These are phyloP conservation scores for Saguinus imperator DNA, from an alignment of 2,113 vertebrate genomes.

Conservation along the genomic window DNA sequence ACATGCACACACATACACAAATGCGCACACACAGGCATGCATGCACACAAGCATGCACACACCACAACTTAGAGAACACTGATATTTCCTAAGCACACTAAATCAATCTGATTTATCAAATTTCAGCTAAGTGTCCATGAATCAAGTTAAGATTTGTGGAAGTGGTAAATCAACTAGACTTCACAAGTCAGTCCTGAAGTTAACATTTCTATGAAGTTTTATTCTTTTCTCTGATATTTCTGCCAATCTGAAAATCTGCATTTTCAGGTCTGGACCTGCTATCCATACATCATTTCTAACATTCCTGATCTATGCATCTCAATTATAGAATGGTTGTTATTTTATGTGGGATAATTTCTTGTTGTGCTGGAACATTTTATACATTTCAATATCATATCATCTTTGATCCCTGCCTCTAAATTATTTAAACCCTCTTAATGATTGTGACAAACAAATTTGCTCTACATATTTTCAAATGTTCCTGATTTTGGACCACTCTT, in stretches of 20 bases:
- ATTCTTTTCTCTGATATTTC: not conserved
- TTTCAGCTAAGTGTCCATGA: not conserved
- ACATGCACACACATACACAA: not conserved
- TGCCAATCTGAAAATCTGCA: not conserved
- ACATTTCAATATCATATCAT: not conserved
- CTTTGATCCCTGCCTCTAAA: not conserved
- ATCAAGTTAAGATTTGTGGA: not conserved
- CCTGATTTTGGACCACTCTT: not conserved
- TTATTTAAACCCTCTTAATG: not conserved
- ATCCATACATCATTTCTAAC: not conserved
- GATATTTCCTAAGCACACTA: not conserved
- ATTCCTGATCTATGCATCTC: not conserved
- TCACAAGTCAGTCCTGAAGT: not conserved
- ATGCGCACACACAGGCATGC: fast-evolving
- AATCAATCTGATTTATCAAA: not conserved
- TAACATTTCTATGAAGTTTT: not conserved
- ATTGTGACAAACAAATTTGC: not conserved
- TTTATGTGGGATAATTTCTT: not conserved
- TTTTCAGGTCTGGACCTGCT: not conserved
- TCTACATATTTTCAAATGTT: not conserved
- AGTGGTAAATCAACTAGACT: not conserved
- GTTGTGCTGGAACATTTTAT: not conserved
- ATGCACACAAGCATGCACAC: not conserved
- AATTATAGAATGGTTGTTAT: not conserved
- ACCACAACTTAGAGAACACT: not conserved